A percentile compares a stretch with the other conserved stretches of the same genome.
These are phyloP conservation scores for Nesidiocoris tenuis DNA, from an alignment of 2,888 invertebrate genomes.

Conservation along the genomic window DNA sequence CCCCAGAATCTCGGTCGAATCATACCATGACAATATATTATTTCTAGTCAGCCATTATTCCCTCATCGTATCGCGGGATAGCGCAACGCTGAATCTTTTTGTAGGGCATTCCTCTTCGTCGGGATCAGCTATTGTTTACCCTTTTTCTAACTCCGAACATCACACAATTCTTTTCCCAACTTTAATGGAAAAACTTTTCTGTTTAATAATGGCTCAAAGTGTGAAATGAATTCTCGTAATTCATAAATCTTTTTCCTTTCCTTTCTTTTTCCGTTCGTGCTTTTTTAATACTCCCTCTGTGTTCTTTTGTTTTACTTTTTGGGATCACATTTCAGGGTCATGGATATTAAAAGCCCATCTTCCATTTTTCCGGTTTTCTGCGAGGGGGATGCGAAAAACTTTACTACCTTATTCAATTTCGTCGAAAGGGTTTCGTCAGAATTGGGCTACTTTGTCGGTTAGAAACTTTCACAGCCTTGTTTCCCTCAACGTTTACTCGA, in stretches of 20 bases:
- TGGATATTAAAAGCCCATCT: slow-evolving; percentile 19
- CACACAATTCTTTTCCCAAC: slow-evolving; percentile 29
- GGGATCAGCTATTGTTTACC: slow-evolving; percentile 28
- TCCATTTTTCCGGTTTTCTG: too few relatives aligned
- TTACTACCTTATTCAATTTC: not conserved
- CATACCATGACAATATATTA: too few relatives aligned
- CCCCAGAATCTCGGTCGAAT: too few relatives aligned
- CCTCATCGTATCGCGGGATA: too few relatives aligned
- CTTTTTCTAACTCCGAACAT: slow-evolving; percentile 16
- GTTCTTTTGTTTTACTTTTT: slow-evolving; percentile 10
- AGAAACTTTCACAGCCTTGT: too few relatives aligned
- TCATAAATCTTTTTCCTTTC: slow-evolving; percentile 21
- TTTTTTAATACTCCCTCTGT: slow-evolving; percentile 16
- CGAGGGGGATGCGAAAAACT: not conserved
- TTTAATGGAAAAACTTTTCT: slow-evolving; percentile 35
- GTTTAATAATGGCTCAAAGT: slow-evolving; percentile 31
- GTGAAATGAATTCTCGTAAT: slow-evolving; percentile 36
- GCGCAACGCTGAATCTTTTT: not conserved
- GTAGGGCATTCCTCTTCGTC: not conserved
- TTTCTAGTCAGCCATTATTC: too few relatives aligned
- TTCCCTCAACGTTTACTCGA: not conserved
- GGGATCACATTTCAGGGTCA: slow-evolving; percentile 24
- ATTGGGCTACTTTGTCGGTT: too few relatives aligned
- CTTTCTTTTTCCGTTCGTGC: not conserved
- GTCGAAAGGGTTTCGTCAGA: not conserved